Percentiles rank a stretch among this genome's conserved stretches.
Evolutionary conservation across 2,797 vertebrate genomes (phyloP).

Genomic region (Aythya fuligula): DNA sequence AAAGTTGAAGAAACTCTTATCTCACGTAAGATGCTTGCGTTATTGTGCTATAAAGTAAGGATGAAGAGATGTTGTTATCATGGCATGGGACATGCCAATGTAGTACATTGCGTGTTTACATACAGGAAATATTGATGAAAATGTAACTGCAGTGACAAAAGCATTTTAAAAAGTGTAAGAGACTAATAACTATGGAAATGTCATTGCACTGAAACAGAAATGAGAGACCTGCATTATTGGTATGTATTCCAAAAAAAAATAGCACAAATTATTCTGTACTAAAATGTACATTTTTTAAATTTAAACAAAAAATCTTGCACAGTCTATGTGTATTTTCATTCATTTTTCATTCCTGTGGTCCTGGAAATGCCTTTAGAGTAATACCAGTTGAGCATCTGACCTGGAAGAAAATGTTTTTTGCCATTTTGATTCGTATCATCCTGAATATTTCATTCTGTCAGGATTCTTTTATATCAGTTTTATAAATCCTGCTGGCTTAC

Average conservation of each 20-base stretch:
- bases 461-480: slow-evolving; percentile 25
- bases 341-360: not conserved
- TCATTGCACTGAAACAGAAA: not conserved
- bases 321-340: not conserved
- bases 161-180: not conserved
- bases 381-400: not conserved
- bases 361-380: not conserved
- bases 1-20: not conserved
- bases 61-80: not conserved
- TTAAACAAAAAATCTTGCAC: not conserved
- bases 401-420: slow-evolving; percentile 22
- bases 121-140: not conserved
- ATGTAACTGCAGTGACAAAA: not conserved
- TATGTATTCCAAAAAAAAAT: not conserved
- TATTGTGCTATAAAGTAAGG: not conserved
- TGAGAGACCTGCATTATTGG: not conserved
- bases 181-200: not conserved
- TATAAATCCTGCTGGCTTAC: slow-evolving; percentile 43
- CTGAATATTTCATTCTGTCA: slow-evolving; percentile 55
- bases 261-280: not conserved
- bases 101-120: not conserved
- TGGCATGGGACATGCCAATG: not conserved
- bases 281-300: not conserved
- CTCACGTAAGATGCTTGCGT: not conserved
- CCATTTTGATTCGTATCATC: slow-evolving; percentile 50